These are phyloP conservation scores for Teleiodes luculella DNA, from an alignment of 2,888 invertebrate genomes.

Conservation along the genomic window DNA sequence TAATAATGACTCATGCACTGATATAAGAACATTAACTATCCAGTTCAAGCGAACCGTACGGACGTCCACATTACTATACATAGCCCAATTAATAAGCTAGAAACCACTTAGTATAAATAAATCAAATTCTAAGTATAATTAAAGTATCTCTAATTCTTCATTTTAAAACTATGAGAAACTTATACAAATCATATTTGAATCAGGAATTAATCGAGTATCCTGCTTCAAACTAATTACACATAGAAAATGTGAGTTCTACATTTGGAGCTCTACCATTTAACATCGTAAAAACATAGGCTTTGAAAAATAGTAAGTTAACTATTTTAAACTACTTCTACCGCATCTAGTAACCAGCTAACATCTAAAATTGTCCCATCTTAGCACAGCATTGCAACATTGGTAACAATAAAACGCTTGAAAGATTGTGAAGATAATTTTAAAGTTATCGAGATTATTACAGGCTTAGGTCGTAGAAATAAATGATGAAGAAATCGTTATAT, in stretches of 20 bases:
- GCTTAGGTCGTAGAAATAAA: too few relatives aligned
- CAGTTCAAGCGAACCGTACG: slow-evolving; percentile 49
- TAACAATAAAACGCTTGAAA: neutral
- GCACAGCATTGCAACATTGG: neutral
- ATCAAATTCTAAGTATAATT: too few relatives aligned
- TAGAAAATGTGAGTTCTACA: neutral
- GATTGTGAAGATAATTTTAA: too few relatives aligned
- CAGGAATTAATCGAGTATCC: too few relatives aligned
- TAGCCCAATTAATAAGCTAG: too few relatives aligned
- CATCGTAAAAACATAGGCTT: too few relatives aligned
- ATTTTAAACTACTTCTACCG: neutral
- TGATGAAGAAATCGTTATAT: too few relatives aligned
- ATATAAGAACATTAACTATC: slow-evolving; percentile 41
- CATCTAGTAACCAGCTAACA: neutral
- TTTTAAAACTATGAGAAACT: neutral
- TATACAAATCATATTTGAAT: too few relatives aligned
- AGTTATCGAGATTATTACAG: too few relatives aligned
- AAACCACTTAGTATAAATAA: too few relatives aligned
- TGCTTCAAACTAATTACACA: too few relatives aligned
- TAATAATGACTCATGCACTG: slow-evolving; percentile 44
- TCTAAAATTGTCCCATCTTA: neutral
- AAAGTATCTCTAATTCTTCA: too few relatives aligned
- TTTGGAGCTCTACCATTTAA: neutral
- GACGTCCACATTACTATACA: slow-evolving; percentile 31
- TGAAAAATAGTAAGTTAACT: neutral